Evolutionary conservation across 2,113 vertebrate genomes (phyloP).

Genomic region (Cricetomys ansorgei): DNA sequence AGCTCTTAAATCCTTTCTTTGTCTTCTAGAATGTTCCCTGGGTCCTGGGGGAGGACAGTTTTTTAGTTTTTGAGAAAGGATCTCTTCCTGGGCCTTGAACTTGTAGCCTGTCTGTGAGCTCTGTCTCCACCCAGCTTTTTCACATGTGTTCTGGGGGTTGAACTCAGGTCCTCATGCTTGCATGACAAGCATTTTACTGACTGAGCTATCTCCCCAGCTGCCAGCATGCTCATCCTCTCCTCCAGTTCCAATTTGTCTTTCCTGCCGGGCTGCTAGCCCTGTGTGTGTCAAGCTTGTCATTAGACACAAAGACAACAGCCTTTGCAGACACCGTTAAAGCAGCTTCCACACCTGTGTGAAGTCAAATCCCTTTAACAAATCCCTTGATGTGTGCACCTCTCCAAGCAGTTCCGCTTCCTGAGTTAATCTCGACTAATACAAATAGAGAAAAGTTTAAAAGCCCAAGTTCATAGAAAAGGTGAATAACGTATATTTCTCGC

Average conservation of each 20-base stretch:
- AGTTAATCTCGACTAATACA: constrained; percentile 1
- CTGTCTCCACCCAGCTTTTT: neutral
- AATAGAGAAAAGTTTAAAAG: constrained; percentile 13
- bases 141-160: neutral
- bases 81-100: neutral
- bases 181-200: neutral
- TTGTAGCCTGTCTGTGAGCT: neutral
- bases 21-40: neutral
- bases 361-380: constrained; percentile 16
- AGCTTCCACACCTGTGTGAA: neutral
- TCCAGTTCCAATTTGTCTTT: neutral
- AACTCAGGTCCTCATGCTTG: neutral
- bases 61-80: neutral
- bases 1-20: neutral
- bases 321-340: neutral
- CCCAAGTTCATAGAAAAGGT: constrained; percentile 32
- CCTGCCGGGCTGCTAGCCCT: neutral
- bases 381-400: neutral
- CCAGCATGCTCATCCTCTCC: neutral
- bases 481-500: neutral
- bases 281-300: neutral
- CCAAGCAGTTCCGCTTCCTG: neutral
- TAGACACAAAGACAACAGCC: neutral
- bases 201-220: neutral
- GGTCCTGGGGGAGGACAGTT: neutral